A percentile compares a stretch with the other conserved stretches of the same genome.
Evolutionary conservation across 2,888 invertebrate genomes (phyloP).

Genomic region (Lepidocyrtinus sp.): DNA sequence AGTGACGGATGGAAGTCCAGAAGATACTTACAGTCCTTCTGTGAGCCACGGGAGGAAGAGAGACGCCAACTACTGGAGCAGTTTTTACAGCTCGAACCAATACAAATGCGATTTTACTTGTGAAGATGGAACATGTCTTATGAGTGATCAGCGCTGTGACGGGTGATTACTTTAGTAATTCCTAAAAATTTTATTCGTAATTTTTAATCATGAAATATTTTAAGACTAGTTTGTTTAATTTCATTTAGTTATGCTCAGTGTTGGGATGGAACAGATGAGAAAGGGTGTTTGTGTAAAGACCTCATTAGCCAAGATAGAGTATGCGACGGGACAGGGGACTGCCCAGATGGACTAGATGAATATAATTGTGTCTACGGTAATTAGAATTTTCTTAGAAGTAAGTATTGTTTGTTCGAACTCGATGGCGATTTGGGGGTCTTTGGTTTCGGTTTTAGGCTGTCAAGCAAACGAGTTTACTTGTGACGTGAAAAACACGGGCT

Average conservation of each 20-base stretch:
- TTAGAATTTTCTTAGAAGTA: neutral
- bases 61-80: conserved; percentile 15
- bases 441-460: conserved; percentile 35
- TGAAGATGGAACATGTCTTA: conserved; percentile 58
- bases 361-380: conserved; percentile 38
- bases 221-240: neutral
- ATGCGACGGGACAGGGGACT: conserved; percentile 83
- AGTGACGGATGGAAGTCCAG: neutral
- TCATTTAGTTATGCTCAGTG: conserved; percentile 73
- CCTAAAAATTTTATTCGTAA: neutral
- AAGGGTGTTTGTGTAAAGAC: conserved; percentile 81
- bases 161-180: neutral
- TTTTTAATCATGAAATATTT: neutral
- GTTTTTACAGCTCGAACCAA: neutral
- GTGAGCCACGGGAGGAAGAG: neutral
- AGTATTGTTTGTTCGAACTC: neutral
- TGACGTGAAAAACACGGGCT: conserved; percentile 26
- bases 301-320: conserved; percentile 79
- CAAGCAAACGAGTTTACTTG: conserved; percentile 41
- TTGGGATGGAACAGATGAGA: conserved; percentile 84
- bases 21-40: neutral
- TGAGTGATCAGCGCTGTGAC: conserved; percentile 44
- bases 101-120: conserved; percentile 56
- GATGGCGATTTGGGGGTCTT: neutral
- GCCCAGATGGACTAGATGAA: conserved; percentile 60